phyloP scores from a whole-genome alignment of 2,113 vertebrate species.

The Cochlearius cochlearius region DNA sequence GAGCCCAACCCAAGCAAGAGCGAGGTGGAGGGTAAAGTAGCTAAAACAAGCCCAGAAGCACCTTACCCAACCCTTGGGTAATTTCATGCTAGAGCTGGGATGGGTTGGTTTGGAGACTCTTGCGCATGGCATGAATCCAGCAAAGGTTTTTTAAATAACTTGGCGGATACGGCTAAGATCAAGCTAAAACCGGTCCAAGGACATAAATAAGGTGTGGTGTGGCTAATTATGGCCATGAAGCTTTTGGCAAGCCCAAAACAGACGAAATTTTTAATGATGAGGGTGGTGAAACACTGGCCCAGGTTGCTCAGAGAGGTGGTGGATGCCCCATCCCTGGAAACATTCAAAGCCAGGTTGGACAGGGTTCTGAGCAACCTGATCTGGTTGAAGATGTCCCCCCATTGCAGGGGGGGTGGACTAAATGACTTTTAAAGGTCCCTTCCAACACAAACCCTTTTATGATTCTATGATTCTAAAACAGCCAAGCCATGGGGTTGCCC shows the following conservation, averaged over 20 bases:
- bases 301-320: not conserved
- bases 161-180: not conserved
- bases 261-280: not conserved
- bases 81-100: not conserved
- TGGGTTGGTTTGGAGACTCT: not conserved
- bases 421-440: not conserved
- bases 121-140: not conserved
- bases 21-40: not conserved
- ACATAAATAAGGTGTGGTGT: not conserved
- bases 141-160: not conserved
- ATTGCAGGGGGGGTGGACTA: not conserved
- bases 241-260: not conserved
- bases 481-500: not conserved
- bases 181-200: not conserved
- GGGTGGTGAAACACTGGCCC: not conserved
- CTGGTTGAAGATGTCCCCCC: not conserved
- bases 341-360: not conserved
- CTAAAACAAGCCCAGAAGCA: not conserved
- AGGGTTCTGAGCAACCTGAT: not conserved
- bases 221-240: not conserved
- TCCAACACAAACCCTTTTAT: not conserved
- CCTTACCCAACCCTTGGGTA: not conserved
- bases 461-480: not conserved
- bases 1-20: not conserved
- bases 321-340: not conserved